Evolutionary conservation across 1,140 invertebrate genomes (phyloP).

Genomic region (Lordiphosa clarofinis): DNA sequence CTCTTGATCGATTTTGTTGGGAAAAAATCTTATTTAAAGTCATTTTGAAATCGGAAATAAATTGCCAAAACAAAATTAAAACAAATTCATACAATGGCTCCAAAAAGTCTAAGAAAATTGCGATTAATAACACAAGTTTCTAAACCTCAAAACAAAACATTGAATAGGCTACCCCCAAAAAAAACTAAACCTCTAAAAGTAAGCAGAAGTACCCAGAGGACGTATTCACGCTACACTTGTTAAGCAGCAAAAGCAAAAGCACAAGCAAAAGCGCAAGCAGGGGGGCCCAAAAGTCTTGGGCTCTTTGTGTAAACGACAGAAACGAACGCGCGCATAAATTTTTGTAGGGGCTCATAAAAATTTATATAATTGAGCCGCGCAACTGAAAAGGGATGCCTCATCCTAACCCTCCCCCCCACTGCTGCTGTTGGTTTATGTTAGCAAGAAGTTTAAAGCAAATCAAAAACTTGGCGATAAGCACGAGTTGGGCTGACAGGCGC

Average conservation of each 20-base stretch:
- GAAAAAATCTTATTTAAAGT: no score
- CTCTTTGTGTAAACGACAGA: conserved; percentile 55
- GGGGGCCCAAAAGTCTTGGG: conserved; percentile 20
- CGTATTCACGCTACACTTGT: conserved; percentile 49
- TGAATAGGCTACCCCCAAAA: background rate
- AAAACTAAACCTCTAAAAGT: conserved; percentile 21
- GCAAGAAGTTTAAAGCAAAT: conserved; percentile 70
- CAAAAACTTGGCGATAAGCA: conserved; percentile 75
- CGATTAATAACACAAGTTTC: conserved; percentile 40
- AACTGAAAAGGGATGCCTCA: conserved; percentile 33
- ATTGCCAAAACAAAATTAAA: no score
- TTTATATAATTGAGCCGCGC: conserved; percentile 71
- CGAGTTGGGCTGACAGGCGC: conserved; percentile 68
- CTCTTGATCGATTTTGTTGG: no score
- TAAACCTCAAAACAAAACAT: conserved; percentile 8
- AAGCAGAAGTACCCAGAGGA: conserved; percentile 6
- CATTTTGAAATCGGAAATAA: background rate
- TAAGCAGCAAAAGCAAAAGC: conserved; percentile 12
- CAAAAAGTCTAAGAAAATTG: conserved; percentile 28
- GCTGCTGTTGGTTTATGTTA: conserved; percentile 28
- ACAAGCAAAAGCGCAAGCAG: background rate
- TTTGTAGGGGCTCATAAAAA: conserved; percentile 57
- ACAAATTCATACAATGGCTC: no score
- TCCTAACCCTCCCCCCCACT: conserved; percentile 10
- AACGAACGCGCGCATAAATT: conserved; percentile 70